Conservation (phyloP, 2,113 vertebrate genomes). For the Furnarius figulus region DNA sequence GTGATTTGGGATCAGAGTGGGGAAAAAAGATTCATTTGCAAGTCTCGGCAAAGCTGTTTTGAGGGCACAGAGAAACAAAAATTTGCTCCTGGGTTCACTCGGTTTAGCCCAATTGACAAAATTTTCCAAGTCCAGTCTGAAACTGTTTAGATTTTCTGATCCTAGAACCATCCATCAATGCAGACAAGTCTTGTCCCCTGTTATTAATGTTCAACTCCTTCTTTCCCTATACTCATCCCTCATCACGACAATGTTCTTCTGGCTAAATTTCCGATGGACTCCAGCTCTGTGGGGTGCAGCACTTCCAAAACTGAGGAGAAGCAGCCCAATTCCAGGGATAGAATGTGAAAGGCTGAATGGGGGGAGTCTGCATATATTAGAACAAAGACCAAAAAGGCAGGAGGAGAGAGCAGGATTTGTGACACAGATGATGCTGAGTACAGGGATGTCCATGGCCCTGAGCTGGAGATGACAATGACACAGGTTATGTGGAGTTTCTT, state of each 20-base stretch:
- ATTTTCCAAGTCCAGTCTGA: neutral
- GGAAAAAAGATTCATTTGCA: neutral
- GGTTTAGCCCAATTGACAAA: neutral
- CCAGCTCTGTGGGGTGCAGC: neutral
- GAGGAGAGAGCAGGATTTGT: neutral
- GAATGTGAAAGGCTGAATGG: neutral
- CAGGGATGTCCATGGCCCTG: accelerated
- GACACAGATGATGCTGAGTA: neutral
- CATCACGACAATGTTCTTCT: neutral
- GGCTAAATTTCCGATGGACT: neutral
- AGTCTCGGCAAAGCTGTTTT: neutral
- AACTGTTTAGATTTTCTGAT: neutral
- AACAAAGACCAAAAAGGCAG: no score
- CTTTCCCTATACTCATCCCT: neutral
- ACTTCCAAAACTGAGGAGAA: neutral
- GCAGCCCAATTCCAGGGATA: neutral
- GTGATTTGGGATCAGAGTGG: neutral
- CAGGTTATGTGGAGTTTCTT: neutral
- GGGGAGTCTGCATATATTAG: accelerated
- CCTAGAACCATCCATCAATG: neutral
- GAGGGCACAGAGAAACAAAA: neutral
- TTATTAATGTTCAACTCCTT: neutral
- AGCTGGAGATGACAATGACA: neutral
- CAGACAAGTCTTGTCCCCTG: neutral
- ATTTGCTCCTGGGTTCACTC: neutral